Base-by-base conservation (phyloP, 2,888 invertebrate species). In the Tenodera sinensis region DNA sequence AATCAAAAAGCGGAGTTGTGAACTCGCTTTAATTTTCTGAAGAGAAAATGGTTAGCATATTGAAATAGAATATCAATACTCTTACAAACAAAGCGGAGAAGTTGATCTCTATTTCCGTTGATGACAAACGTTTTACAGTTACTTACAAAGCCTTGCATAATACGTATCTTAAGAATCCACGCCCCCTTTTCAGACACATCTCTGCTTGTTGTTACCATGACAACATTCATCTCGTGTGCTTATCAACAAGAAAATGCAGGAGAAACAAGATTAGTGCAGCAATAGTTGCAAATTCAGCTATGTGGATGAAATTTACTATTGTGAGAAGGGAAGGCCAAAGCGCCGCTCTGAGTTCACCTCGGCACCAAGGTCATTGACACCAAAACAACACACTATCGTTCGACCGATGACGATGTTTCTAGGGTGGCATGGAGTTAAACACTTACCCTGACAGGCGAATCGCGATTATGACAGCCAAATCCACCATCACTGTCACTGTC, bases 351-450 rank as follows among this genome's bases (percentile, higher is more conserved):
- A 83, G 89, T 89, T 89, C 89, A 89, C 85, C 89, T 83, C 85
- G 27, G 82, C 85, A 82, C 88, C 89, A 89, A 89, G 89, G 89
- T 89, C 89, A 89, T 89, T 89, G 89, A 89, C 89, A 89, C 88
- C 89, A 89, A 89, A 89, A 89, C 89, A 89, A 89, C 89, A 88
- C 85, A 84, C 54, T 71, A 87, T 42, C 87, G 87, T 82, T 82
- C 87, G 34, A 30, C 81, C 82, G n/a, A 87, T 83, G 87, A 81
- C 25, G 85, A 85, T 20, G 34, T 71, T 71, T 3, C 54, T 71
- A 71, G 54, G 54, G 54, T 71, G 54, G 20, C 20, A 20, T 71
- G 54, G 54, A 54, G 54, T 54, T 20, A 84, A n/a, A 47, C 34
- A 87, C 87, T 87, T 87, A 87, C 87, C 82, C 71, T 83, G 87